A percentile compares a stretch with the other conserved stretches of the same genome.
Evolutionary conservation across 2,797 vertebrate species (phyloP).

Genomic region (Characodon lateralis): DNA sequence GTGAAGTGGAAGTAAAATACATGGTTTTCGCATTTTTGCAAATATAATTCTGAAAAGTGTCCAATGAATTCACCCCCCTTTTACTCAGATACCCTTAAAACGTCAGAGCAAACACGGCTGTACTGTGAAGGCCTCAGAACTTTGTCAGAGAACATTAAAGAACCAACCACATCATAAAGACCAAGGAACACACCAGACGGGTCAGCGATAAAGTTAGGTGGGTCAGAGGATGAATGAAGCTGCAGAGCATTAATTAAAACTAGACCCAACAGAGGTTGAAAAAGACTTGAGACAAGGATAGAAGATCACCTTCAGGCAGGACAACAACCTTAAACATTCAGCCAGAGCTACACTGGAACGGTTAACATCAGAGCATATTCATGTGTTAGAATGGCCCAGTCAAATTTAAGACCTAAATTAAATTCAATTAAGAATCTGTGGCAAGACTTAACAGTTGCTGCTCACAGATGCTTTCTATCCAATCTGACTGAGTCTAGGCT

Average conservation of each 20-base stretch:
- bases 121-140: not conserved
- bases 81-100: not conserved
- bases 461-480: not conserved
- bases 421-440: not conserved
- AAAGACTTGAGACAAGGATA: not conserved
- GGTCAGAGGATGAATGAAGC: not conserved
- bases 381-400: not conserved
- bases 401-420: not conserved
- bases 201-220: not conserved
- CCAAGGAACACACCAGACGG: not conserved
- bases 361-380: too few species aligned
- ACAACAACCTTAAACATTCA: not conserved
- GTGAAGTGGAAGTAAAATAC: not conserved
- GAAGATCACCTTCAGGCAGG: not conserved
- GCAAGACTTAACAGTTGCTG: not conserved
- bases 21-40: not conserved
- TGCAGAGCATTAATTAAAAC: fast-evolving
- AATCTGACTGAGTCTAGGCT: not conserved
- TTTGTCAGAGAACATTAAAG: not conserved
- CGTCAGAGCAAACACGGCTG: too few species aligned
- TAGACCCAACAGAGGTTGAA: not conserved
- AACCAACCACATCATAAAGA: not conserved
- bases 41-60: not conserved
- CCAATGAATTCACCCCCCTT: not conserved
- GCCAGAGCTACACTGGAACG: not conserved